phyloP scores from a whole-genome alignment of 2,113 vertebrate genomes.

The Xiphophorus hellerii region DNA sequence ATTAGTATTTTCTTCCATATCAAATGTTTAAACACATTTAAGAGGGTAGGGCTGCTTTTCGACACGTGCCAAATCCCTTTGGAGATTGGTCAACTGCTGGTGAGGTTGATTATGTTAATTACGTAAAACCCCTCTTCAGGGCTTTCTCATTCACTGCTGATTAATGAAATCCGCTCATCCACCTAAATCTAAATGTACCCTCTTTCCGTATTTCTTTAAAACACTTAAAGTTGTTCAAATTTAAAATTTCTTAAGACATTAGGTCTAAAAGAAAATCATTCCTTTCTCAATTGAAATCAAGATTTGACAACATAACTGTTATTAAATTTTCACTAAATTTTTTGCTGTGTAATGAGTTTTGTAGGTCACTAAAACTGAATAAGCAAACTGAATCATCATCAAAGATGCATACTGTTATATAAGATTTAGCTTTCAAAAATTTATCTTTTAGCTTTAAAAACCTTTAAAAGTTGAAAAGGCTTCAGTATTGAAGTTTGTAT shows the following conservation, averaged over 20 bases:
- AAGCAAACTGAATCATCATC: background rate
- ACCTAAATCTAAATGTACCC: background rate
- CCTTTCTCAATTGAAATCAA: too few species aligned
- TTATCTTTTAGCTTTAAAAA: too few species aligned
- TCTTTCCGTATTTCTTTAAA: background rate
- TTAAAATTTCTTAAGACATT: too few species aligned
- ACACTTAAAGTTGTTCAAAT: background rate
- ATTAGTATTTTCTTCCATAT: background rate
- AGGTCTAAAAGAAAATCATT: too few species aligned
- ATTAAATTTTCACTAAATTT: background rate
- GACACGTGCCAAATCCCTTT: constrained; percentile 5
- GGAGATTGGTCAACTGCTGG: background rate
- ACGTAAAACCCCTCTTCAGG: background rate
- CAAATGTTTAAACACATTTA: background rate
- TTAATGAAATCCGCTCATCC: background rate
- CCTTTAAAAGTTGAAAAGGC: too few species aligned
- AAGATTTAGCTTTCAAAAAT: background rate
- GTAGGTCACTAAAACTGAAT: background rate
- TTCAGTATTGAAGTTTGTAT: too few species aligned
- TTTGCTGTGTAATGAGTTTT: background rate
- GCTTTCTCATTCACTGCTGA: background rate
- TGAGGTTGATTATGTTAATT: background rate
- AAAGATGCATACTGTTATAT: background rate
- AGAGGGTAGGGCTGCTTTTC: background rate
- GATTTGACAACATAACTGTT: background rate